Conservation (phyloP, 92 coral and sea anemone genomes). For the Paragorgia papillata region DNA sequence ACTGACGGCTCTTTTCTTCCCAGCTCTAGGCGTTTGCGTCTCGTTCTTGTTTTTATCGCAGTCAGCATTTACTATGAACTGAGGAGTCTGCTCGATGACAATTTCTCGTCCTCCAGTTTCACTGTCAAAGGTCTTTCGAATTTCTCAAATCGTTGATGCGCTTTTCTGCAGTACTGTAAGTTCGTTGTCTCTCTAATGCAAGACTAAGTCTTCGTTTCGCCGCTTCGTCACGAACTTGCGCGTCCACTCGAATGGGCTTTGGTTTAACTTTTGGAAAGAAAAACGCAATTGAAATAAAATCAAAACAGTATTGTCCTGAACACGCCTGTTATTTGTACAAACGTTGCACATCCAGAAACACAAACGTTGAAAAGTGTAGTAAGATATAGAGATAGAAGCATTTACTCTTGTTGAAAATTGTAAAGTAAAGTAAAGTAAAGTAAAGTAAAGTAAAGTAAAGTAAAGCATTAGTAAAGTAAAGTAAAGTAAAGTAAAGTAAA, state of each 20-base stretch:
- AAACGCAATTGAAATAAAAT: neutral
- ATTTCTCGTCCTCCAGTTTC: neutral
- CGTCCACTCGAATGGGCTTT: slow-evolving; percentile 28
- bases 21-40: too few relatives aligned
- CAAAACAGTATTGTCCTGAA: too few relatives aligned
- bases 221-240: slow-evolving; percentile 10
- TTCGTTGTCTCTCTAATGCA: slow-evolving; percentile 37
- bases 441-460: neutral
- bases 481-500: neutral
- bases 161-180: slow-evolving; percentile 25
- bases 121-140: neutral
- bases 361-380: too few relatives aligned
- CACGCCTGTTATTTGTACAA: too few relatives aligned
- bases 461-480: neutral
- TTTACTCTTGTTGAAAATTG: neutral
- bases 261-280: slow-evolving; percentile 1
- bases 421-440: neutral
- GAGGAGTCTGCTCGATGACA: neutral
- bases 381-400: neutral
- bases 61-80: neutral
- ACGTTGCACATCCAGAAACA: too few relatives aligned
- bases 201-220: slow-evolving; percentile 18
- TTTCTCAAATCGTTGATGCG: slow-evolving; percentile 23
- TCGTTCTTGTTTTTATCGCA: too few relatives aligned
- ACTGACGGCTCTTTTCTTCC: too few relatives aligned